Percentiles rank a stretch among this genome's conserved stretches.
Conservation (phyloP, 2,888 invertebrate genomes). For the Idaea straminata region DNA sequence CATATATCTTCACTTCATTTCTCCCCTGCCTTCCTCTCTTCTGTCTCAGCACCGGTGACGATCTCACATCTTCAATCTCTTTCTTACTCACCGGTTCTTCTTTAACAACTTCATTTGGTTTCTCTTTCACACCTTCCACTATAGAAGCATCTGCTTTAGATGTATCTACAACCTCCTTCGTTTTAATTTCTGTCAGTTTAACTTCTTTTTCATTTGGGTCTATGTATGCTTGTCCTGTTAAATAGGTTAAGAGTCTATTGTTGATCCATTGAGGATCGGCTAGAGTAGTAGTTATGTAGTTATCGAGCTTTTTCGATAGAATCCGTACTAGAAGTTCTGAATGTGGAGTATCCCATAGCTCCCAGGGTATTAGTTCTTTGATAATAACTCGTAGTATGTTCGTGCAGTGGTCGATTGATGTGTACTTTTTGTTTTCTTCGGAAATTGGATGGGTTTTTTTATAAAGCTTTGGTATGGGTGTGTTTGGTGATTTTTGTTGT, state of each 20-base stretch:
- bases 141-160: conserved; percentile 41
- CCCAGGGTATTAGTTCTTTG: conserved; percentile 83
- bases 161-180: conserved; percentile 35
- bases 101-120: conserved; percentile 38
- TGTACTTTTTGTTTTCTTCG: conserved; percentile 50
- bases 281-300: conserved; percentile 67
- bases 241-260: conserved; percentile 53
- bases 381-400: conserved; percentile 80
- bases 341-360: conserved; percentile 84
- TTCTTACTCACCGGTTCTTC: conserved; percentile 37
- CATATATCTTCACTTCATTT: conserved; percentile 75
- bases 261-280: conserved; percentile 77
- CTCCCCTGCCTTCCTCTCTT: conserved; percentile 64
- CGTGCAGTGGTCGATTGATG: conserved; percentile 79
- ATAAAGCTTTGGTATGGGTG: conserved; percentile 70
- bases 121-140: conserved; percentile 32
- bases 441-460: conserved; percentile 64
- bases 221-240: conserved; percentile 40
- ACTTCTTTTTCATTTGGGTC: conserved; percentile 18
- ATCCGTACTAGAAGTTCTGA: conserved; percentile 82
- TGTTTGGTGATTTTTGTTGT: conserved; percentile 66
- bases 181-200: conserved; percentile 18
- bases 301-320: conserved; percentile 79
- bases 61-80: conserved; percentile 70
- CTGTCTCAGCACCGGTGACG: conserved; percentile 60